Percentiles rank a stretch among this genome's conserved stretches.
Evolutionary conservation across 2,888 invertebrate species (phyloP).

Genomic region (Rugalucina vietnamica): DNA sequence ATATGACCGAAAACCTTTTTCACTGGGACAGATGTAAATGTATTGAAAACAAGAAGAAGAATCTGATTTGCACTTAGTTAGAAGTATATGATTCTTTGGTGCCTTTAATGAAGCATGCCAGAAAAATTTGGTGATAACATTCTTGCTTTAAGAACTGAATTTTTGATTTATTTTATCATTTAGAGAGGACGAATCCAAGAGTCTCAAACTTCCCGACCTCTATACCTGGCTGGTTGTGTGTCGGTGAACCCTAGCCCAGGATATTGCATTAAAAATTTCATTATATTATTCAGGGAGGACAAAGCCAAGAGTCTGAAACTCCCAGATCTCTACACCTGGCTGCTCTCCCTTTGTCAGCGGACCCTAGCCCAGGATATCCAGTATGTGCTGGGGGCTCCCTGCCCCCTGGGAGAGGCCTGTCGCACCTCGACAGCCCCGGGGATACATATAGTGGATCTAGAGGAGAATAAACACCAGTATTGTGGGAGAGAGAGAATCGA

Average conservation of each 20-base stretch:
- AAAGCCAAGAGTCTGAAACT: conserved; percentile 27
- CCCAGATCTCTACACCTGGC: conserved; percentile 44
- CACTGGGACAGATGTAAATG: no score
- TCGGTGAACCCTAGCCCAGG: no score
- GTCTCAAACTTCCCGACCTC: conserved; percentile 35
- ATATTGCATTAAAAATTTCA: no score
- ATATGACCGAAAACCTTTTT: no score
- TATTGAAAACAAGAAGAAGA: no score
- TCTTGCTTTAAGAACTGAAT: no score
- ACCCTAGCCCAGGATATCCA: conserved; percentile 20
- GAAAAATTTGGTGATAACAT: no score
- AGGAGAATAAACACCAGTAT: conserved; percentile 46
- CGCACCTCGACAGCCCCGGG: background rate
- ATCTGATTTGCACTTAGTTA: no score
- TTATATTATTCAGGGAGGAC: conserved; percentile 61
- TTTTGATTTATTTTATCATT: no score
- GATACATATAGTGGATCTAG: conserved; percentile 62
- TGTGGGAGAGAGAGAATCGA: conserved; percentile 66
- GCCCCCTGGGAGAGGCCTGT: conserved; percentile 53
- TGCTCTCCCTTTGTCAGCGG: conserved; percentile 33
- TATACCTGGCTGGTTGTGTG: conserved; percentile 48
- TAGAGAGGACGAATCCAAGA: conserved; percentile 51
- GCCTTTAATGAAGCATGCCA: no score
- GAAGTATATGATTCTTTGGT: no score
- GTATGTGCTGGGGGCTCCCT: conserved; percentile 46